These are phyloP conservation scores for Seriola rivoliana DNA, from an alignment of 2,113 vertebrate species.

Conservation along the genomic window DNA sequence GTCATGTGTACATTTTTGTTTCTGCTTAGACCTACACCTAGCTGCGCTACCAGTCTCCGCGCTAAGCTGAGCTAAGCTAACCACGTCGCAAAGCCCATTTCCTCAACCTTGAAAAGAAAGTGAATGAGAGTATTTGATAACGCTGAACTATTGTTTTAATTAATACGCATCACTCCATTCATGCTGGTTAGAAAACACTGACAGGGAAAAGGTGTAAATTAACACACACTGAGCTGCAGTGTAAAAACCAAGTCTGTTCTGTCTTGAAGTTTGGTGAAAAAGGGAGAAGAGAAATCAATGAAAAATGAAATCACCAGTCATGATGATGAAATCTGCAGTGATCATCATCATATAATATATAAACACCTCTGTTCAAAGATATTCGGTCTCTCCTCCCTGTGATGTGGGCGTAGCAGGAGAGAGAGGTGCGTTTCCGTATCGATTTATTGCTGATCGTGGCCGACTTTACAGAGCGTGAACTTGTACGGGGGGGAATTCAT, in stretches of 20 bases:
- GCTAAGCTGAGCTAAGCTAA: too few species aligned
- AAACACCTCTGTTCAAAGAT: conserved; percentile 20
- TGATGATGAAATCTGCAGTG: conserved; percentile 39
- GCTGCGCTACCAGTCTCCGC: too few species aligned
- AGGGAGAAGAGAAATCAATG: conserved; percentile 4
- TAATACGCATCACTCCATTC: neutral
- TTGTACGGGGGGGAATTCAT: conserved; percentile 46
- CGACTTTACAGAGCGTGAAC: conserved; percentile 46
- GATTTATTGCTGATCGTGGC: conserved; percentile 36
- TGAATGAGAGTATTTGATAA: neutral
- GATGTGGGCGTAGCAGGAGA: conserved; percentile 12
- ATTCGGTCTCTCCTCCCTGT: neutral
- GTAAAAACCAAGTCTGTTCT: neutral
- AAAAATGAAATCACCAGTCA: conserved; percentile 38
- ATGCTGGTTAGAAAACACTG: neutral
- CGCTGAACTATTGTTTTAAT: neutral
- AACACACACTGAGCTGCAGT: neutral
- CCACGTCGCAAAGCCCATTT: too few species aligned
- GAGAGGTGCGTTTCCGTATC: neutral
- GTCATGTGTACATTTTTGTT: too few species aligned
- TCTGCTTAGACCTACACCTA: too few species aligned
- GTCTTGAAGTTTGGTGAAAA: neutral
- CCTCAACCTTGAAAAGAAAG: neutral
- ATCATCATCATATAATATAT: conserved; percentile 30
- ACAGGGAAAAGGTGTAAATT: neutral